Conservation (phyloP, 2,113 vertebrate genomes). For the Dinomys branickii region DNA sequence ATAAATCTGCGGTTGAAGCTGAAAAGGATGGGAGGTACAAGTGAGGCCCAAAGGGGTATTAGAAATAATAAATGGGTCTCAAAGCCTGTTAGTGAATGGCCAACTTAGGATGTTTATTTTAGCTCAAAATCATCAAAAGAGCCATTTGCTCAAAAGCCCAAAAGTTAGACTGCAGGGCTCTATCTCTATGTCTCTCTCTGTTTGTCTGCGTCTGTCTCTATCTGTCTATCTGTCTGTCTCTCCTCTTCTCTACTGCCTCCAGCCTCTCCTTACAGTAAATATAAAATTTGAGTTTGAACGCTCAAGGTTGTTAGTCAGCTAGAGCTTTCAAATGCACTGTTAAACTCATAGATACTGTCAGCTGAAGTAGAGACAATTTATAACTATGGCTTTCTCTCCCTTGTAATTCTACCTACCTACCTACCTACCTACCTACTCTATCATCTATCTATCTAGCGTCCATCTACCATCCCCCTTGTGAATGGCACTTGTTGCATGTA, state of each 20-base stretch:
- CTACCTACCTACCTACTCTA: neutral
- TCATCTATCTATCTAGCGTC: neutral
- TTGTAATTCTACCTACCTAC: neutral
- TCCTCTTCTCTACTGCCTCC: too few species aligned
- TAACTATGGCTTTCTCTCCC: neutral
- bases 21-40: neutral
- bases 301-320: neutral
- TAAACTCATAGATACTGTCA: neutral
- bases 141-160: neutral
- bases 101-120: neutral
- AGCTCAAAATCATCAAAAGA: neutral
- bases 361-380: neutral
- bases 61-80: neutral
- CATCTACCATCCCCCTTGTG: neutral
- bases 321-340: neutral
- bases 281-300: neutral
- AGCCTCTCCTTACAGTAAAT: neutral
- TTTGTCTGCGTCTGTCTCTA: neutral
- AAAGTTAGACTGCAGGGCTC: neutral
- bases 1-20: neutral
- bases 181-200: neutral
- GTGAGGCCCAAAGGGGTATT: accelerated
- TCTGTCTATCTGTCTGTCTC: neutral
- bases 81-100: neutral
- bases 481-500: neutral